Evolutionary conservation across 2,797 vertebrate species (phyloP).

Genomic region (Pelodytes ibericus): DNA sequence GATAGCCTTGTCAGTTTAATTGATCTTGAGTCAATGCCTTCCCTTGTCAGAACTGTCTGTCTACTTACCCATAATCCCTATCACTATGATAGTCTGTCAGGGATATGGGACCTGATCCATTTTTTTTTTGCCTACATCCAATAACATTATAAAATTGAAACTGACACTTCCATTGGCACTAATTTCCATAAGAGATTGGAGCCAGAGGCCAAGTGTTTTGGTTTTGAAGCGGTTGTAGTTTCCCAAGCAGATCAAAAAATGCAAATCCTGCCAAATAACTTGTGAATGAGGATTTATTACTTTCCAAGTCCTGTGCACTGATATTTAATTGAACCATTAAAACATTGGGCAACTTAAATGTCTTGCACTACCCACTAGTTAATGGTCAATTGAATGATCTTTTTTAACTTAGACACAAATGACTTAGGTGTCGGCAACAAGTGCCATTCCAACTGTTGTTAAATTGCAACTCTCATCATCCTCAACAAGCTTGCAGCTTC

Average conservation of each 20-base stretch:
- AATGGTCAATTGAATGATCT: background rate
- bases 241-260: conserved; percentile 66
- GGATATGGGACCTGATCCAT: conserved; percentile 69
- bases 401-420: too few species aligned
- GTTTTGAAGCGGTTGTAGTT: conserved; percentile 65
- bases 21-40: conserved; percentile 72
- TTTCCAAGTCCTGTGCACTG: background rate
- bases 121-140: conserved; percentile 65
- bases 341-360: background rate
- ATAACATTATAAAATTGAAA: conserved; percentile 79
- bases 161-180: conserved; percentile 75
- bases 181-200: conserved; percentile 71
- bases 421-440: too few species aligned
- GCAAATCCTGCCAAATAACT: conserved; percentile 38
- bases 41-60: conserved; percentile 72
- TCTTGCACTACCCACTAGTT: background rate
- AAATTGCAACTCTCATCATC: background rate
- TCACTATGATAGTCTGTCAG: conserved; percentile 70
- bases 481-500: background rate
- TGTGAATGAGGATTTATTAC: conserved; percentile 15
- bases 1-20: conserved; percentile 74
- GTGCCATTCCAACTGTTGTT: background rate
- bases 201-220: conserved; percentile 72
- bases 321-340: background rate
- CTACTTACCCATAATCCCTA: conserved; percentile 73